Base-by-base conservation (phyloP, 2,888 invertebrate genomes). In the Mamestra brassicae region DNA sequence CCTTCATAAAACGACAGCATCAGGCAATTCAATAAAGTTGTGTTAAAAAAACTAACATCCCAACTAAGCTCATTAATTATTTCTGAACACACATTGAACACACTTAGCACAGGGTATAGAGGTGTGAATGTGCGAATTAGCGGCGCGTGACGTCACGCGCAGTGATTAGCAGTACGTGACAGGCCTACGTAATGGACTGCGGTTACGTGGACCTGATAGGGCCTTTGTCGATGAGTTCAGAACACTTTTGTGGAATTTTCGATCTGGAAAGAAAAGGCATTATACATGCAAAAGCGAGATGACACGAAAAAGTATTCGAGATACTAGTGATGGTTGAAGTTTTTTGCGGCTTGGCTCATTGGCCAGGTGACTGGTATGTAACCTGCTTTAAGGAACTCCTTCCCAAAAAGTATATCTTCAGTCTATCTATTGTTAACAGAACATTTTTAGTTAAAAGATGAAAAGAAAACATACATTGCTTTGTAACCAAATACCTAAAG, bases 51-150 rank as follows among this genome's bases (percentile, higher is more conserved):
- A 17, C 36, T 4, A 47, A 70, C 58, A 57, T n/a, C 11, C 6
- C 42, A 45, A 57, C 63, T 65, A 34, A 55, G 45, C 47, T 69
- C 71, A 74, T 77, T 84, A 78, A 81, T 75, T 74, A 79, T 26
- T 26, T 26, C n/a, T 57, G 36, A 76, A 54, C 45, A 47, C 75
- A 63, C 63, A 83, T 78, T 74, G 64, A 74, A 76, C 76, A 61
- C 68, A 74, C 74, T 64, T 55, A 79, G 76, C 66, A 76, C 60
- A 65, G 71, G 66, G 78, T 86, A 87, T 88, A 88, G 83, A 92
- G 89, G 94, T 93, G 94, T 90, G 86, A 94, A 94, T 91, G 93
- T 90, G 93, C 79, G 89, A 93, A 92, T 91, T 87, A 89, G 85
- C 80, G 76, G 88, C 77, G 88, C 92, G 93, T 93, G 93, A 91